Conservation (phyloP, 2,797 vertebrate species). For the Crotalus adamanteus region DNA sequence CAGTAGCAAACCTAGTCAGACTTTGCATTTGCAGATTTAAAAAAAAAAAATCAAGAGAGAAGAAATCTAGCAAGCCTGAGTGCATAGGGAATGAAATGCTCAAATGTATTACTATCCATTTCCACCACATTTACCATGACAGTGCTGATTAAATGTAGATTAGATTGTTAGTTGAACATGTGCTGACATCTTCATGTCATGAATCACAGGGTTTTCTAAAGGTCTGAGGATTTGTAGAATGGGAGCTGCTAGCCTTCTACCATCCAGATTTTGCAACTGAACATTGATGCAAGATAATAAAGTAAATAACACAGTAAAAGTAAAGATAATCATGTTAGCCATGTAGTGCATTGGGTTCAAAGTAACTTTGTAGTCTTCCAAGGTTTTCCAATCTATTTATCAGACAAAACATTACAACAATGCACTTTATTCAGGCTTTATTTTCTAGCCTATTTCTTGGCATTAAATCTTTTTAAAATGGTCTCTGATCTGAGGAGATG, state of each 20-base stretch:
- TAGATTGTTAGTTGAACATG: background rate
- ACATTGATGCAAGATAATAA: background rate
- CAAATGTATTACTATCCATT: background rate
- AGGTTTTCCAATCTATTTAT: background rate
- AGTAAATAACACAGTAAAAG: background rate
- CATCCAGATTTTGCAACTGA: background rate
- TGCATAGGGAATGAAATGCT: background rate
- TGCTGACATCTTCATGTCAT: background rate
- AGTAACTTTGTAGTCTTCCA: background rate
- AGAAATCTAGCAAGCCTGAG: background rate
- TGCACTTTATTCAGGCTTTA: background rate
- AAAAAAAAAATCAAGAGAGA: background rate
- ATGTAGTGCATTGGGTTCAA: background rate
- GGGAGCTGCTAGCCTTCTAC: background rate
- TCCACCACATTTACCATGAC: background rate
- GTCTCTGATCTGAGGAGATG: background rate
- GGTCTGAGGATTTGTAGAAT: background rate
- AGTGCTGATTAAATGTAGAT: background rate
- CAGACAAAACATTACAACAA: background rate
- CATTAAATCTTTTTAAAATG: background rate
- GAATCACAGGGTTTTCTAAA: background rate
- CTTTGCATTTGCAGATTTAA: background rate
- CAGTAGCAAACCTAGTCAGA: background rate
- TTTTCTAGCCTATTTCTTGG: background rate
- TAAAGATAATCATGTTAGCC: background rate